Percentiles rank a stretch among this genome's conserved stretches.
Conservation (phyloP, 53 echinoderm and acorn worm genomes). For the Luidia sarsii region DNA sequence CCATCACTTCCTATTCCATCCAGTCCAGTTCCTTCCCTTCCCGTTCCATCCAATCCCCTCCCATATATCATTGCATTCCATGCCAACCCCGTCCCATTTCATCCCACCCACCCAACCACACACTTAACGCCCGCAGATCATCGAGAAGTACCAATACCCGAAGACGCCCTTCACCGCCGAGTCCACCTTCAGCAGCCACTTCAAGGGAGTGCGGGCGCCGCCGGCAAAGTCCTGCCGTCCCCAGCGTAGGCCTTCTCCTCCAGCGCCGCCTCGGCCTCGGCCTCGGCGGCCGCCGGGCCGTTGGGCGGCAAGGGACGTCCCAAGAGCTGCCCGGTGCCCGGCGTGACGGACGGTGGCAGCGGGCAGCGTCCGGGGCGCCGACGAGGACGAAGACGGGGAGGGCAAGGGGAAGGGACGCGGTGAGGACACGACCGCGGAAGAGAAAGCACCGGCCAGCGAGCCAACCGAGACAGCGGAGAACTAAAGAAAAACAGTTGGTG, state of each 20-base stretch:
- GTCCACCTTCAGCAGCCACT: slow-evolving; percentile 80
- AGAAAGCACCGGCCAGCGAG: neutral
- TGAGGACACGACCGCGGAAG: neutral
- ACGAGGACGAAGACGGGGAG: neutral
- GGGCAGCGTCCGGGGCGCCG: neutral
- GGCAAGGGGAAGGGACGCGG: neutral
- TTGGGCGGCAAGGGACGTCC: slow-evolving; percentile 56
- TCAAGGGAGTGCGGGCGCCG: slow-evolving; percentile 69
- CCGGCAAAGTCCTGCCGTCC: slow-evolving; percentile 89
- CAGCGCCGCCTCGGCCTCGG: too few species aligned
- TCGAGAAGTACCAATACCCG: slow-evolving; percentile 71
- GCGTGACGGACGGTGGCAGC: neutral
- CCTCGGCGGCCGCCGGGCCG: too few species aligned
- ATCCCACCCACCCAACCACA: too few species aligned
- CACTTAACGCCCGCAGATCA: too few species aligned
- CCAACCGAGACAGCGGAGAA: neutral
- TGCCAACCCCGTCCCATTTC: too few species aligned
- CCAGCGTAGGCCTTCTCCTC: slow-evolving; percentile 60
- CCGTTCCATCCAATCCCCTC: too few species aligned
- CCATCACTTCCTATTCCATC: too few species aligned
- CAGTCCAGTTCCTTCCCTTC: too few species aligned
- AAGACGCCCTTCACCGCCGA: slow-evolving; percentile 73
- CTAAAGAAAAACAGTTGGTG: too few species aligned
- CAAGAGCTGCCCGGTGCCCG: slow-evolving; percentile 66
- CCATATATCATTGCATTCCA: too few species aligned